Base-by-base conservation (phyloP, 2,888 invertebrate genomes). In the Melanophora roralis region DNA sequence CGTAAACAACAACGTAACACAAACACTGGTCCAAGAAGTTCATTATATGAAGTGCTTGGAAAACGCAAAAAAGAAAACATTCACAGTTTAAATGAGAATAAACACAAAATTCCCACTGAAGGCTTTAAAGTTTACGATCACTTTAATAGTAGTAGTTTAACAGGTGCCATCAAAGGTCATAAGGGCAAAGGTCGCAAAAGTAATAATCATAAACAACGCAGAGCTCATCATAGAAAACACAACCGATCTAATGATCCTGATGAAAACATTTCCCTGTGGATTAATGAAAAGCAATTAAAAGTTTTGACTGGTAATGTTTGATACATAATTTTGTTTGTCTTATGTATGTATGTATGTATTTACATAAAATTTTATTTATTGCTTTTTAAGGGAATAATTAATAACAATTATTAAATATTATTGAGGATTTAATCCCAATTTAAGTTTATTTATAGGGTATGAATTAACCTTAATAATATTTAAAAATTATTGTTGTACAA, bases 241-340 rank as follows among this genome's bases (percentile, higher is more conserved):
- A 84, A 85, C 82, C 84, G 84, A n/a, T 85, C 84, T n/a, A 67
- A 82, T 45, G 85, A 86, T 43, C 69, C 83, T 14, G 81, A 83
- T 3, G 87, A 88, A 49, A 86, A 86, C 34, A 92, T 96, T 82
- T 95, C 95, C 67, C 91, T 97, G 78, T 97, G 97, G 97, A 97
- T 97, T 86, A 96, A 96, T 89, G 95, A 96, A 87, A 94, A 95
- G 84, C 97, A 97, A 92, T 95, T 97, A 68, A 94, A 96, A 91
- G 94, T 95, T 93, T 95, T 97, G 86, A 96, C 96, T 90, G 97
- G 97, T 96, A 88, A 92, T 78, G 81, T 82, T 78, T 57, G 21
- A 38, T 6, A 27, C 3, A 27, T 27, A 3, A 27, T 27, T 27
- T 27, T 27, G 27, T 27, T 27, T 27, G 6, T 27, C n/a, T n/a